phyloP scores from a whole-genome alignment of 2,797 vertebrate genomes.

The Eulemur albifrons region DNA sequence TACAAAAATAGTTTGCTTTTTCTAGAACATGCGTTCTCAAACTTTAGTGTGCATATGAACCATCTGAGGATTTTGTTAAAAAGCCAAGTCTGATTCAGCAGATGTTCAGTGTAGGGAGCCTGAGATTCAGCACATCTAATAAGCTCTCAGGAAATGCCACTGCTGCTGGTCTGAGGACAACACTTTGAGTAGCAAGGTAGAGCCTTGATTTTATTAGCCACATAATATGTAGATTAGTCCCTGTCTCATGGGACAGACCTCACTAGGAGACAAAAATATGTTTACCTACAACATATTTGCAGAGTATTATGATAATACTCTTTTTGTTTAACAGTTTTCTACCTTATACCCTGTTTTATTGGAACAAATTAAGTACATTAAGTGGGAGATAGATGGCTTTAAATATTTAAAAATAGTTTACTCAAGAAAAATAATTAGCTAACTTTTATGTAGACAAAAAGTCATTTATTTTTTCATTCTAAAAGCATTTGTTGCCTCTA shows the following conservation, averaged over 20 bases:
- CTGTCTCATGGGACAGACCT: background rate
- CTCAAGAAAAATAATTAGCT: background rate
- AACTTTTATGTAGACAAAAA: constrained; percentile 17
- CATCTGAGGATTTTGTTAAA: background rate
- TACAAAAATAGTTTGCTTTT: background rate
- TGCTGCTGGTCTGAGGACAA: background rate
- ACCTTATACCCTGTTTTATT: background rate
- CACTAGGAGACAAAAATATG: background rate
- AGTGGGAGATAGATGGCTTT: background rate
- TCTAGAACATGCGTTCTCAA: background rate
- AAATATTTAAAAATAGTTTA: constrained; percentile 45
- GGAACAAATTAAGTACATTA: background rate
- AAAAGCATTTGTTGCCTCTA: background rate
- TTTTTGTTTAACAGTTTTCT: background rate
- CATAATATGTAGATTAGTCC: background rate
- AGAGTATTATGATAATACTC: background rate
- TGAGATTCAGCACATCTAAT: background rate
- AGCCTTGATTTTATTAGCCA: background rate
- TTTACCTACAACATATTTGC: background rate
- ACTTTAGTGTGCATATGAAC: background rate
- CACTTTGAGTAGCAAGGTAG: background rate
- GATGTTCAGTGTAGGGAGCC: background rate
- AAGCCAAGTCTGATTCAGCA: background rate
- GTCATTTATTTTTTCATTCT: constrained; percentile 8
- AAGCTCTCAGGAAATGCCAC: background rate